phyloP scores from a whole-genome alignment of 2,797 vertebrate genomes.

The Hippocampus kuda region DNA sequence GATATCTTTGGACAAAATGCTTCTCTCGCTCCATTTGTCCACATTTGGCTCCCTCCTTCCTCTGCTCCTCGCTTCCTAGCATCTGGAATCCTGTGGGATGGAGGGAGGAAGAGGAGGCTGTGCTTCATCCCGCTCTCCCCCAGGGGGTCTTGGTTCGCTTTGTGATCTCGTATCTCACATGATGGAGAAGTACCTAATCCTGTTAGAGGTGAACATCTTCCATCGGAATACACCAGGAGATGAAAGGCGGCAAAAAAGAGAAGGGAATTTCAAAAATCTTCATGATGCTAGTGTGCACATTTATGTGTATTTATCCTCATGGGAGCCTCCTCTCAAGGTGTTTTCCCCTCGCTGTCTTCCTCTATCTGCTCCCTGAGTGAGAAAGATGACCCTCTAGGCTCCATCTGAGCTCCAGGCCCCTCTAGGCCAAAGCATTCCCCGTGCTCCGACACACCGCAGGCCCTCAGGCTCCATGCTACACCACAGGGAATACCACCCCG shows the following conservation, averaged over 20 bases:
- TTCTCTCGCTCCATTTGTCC: constrained; percentile 51
- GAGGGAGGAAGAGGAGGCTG: constrained; percentile 24
- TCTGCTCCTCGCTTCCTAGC: constrained; percentile 36
- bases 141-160: constrained; percentile 40
- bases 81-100: constrained; percentile 59
- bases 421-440: constrained; percentile 61
- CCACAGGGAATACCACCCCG: constrained; percentile 62
- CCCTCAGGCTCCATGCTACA: constrained; percentile 55
- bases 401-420: constrained; percentile 70
- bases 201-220: constrained; percentile 59
- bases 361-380: constrained; percentile 58
- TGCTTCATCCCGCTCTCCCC: constrained; percentile 41
- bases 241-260: constrained; percentile 37
- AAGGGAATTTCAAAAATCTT: constrained; percentile 31
- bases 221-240: constrained; percentile 39
- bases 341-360: constrained; percentile 52
- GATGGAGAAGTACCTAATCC: constrained; percentile 65
- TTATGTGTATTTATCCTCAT: constrained; percentile 43
- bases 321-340: constrained; percentile 67
- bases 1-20: constrained; percentile 53
- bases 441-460: constrained; percentile 56
- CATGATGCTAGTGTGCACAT: constrained; percentile 34
- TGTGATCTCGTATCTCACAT: constrained; percentile 64
- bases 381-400: constrained; percentile 57
- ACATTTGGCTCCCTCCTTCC: constrained; percentile 34